Evolutionary conservation across 2,797 vertebrate genomes (phyloP), one percentile per base, ranked within the genome.

Genomic region (Numenius phaeopus): DNA sequence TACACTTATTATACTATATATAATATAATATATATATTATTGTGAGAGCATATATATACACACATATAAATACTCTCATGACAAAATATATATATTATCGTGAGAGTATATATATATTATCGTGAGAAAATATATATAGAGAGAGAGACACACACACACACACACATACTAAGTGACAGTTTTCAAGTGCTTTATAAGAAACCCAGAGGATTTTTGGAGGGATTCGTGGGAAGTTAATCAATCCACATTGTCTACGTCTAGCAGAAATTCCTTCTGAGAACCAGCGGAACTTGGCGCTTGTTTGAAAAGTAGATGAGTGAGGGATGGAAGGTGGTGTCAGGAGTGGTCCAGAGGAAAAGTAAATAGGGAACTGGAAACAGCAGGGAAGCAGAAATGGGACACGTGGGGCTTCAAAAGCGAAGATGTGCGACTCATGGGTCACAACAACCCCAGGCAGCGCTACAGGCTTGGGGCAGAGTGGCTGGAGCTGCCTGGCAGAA

Each of bases 281-380:
- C 49, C 18, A 50, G 6, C 1, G 2, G 34, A 66, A 24, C 0
- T 3, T 2, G 1, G 18, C 13, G 20, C 64, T 72, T 58, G 49
- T 23, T 49, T 39, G 73, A 14, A 34, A 58, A 75, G 9, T 2
- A 7, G 8, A 12, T 21, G 70, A 71, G 54, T 10, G 44, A 83
- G 37, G 39, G 69, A 44, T 2, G 29, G 15, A 67, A 69, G 10
- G 39, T 14, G 61, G 29, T 11, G 18, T 17, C 37, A 21, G 0
- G 22, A 34, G 12, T 1, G 5, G 37, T 55, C 46, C 46, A 37
- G n/a, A 52, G 34, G 62, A 26, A 71, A 42, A 26, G 55, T 4
- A 52, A 34, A 55, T 0, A 30, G 20, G 17, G 70, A 72, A n/a
- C 0, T 32, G 27, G 89, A 49, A 69, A 46, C 0, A 81, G 71